Evolutionary conservation across 1,140 invertebrate genomes (phyloP).

Genomic region (Ditylenchus dipsaci): DNA sequence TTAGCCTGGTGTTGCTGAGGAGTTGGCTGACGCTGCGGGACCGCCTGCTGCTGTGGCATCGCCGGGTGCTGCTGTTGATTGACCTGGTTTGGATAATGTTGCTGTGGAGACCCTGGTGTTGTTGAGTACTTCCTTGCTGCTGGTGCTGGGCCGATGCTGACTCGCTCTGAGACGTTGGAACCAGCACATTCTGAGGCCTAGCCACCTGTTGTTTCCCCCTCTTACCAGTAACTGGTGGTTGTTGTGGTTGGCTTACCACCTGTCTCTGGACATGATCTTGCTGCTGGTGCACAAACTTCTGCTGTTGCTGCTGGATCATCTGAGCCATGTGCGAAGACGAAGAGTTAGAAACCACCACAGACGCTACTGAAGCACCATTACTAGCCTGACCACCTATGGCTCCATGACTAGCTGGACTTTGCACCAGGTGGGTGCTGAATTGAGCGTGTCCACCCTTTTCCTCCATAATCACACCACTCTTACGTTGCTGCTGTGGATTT

Average conservation of each 20-base stretch:
- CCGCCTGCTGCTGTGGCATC: background rate
- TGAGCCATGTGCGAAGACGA: background rate
- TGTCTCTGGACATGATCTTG: background rate
- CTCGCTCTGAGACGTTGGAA: too few species aligned
- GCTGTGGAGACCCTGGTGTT: too few species aligned
- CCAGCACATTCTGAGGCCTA: background rate
- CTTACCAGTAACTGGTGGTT: background rate
- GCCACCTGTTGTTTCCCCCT: background rate
- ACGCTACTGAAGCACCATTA: too few species aligned
- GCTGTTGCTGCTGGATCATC: slow-evolving; percentile 4
- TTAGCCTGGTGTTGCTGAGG: background rate
- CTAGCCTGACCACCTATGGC: too few species aligned
- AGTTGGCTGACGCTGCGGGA: background rate
- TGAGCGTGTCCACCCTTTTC: too few species aligned
- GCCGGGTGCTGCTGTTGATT: background rate
- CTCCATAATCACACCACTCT: too few species aligned
- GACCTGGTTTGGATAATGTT: background rate
- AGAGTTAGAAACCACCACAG: too few species aligned
- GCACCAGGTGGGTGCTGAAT: too few species aligned
- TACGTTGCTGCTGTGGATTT: background rate
- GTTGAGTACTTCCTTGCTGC: too few species aligned
- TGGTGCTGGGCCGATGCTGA: too few species aligned
- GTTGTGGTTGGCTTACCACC: background rate
- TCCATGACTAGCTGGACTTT: too few species aligned
- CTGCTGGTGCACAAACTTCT: background rate